phyloP scores from a whole-genome alignment of 2,888 invertebrate species.

The Acrocera orbiculus region DNA sequence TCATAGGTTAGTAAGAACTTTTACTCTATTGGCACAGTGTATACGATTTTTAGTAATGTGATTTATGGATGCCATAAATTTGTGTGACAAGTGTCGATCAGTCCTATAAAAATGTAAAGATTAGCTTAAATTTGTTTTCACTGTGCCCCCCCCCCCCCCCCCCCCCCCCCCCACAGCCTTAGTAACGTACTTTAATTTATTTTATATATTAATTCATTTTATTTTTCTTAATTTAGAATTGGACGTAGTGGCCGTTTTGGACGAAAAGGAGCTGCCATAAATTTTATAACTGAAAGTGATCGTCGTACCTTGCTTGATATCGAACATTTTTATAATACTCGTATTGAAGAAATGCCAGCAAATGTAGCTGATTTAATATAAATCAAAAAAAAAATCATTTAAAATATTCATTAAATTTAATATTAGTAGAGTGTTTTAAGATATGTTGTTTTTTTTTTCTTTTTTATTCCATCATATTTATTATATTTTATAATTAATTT shows the following conservation, averaged over 20 bases:
- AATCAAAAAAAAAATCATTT: conserved; percentile 23
- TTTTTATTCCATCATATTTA: too few relatives aligned
- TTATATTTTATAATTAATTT: too few relatives aligned
- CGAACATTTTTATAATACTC: conserved; percentile 95
- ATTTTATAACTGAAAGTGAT: conserved; percentile 95
- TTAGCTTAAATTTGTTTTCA: too few relatives aligned
- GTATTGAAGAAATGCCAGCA: conserved; percentile 98
- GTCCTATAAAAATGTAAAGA: too few relatives aligned
- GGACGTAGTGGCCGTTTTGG: conserved; percentile 99
- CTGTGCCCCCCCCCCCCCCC: too few relatives aligned
- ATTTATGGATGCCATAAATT: too few relatives aligned
- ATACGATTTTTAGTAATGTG: too few relatives aligned
- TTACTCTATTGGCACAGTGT: too few relatives aligned
- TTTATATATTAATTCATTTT: conserved; percentile 9
- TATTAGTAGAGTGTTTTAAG: too few relatives aligned
- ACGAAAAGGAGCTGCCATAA: conserved; percentile 99
- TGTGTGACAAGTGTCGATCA: too few relatives aligned
- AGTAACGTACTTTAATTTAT: neutral
- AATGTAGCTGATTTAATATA: conserved; percentile 99
- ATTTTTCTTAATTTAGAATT: conserved; percentile 48
- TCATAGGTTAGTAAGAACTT: conserved; percentile 75
- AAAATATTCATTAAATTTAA: too few relatives aligned
- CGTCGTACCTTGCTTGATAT: conserved; percentile 89
- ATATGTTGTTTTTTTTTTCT: too few relatives aligned
- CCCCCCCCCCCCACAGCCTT: neutral